These are phyloP conservation scores for Zootermopsis nevadensis DNA, from an alignment of 2,888 invertebrate genomes.

Conservation along the genomic window DNA sequence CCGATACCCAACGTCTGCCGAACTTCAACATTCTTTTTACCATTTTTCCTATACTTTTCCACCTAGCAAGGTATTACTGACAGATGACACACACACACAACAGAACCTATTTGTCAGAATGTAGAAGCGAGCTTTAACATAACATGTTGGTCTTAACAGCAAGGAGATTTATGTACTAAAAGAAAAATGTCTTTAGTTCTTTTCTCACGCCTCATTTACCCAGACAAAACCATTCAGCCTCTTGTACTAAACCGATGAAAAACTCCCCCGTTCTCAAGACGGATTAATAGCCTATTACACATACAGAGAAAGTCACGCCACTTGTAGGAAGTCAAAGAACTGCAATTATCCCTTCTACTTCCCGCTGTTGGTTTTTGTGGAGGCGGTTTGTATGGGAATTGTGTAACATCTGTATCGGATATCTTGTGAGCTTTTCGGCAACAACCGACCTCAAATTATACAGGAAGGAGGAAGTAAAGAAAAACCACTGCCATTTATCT, in stretches of 20 bases:
- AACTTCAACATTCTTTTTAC: no score
- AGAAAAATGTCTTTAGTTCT: neutral
- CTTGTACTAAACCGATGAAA: neutral
- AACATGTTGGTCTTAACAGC: neutral
- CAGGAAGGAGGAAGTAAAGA: neutral
- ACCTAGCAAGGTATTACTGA: neutral
- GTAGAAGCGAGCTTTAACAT: neutral
- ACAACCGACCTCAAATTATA: neutral
- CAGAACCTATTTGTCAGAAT: neutral
- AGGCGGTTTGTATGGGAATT: neutral
- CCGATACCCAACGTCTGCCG: no score
- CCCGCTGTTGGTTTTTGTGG: neutral
- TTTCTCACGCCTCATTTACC: neutral
- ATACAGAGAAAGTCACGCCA: neutral
- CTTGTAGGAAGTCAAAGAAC: neutral
- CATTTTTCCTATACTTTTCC: no score
- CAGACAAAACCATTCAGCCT: neutral
- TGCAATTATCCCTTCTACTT: neutral
- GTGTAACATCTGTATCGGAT: conserved; percentile 15
- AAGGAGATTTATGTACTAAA: neutral
- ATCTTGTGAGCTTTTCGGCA: neutral
- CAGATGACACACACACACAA: neutral
- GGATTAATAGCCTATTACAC: neutral
- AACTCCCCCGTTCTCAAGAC: neutral
- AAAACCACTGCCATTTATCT: neutral